Conservation (phyloP, 2,888 invertebrate genomes). For the Onchidella celtica region DNA sequence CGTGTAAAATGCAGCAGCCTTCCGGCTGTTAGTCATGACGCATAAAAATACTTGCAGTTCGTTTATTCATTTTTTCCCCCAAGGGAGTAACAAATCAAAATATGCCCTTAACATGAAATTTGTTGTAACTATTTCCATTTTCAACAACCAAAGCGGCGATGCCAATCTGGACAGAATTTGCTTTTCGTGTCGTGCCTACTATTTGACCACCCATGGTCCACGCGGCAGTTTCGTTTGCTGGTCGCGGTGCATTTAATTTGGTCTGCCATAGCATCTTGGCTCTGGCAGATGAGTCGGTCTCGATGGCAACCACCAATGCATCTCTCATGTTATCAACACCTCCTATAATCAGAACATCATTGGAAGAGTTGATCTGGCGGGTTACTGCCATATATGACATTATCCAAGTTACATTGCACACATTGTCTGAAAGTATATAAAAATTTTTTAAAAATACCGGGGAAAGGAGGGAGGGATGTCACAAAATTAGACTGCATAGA, state of each 20-base stretch:
- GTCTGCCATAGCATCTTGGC: conserved; percentile 9
- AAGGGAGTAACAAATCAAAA: neutral
- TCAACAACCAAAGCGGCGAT: conserved; percentile 15
- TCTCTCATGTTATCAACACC: neutral
- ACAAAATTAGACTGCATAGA: too few species aligned
- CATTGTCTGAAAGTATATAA: too few species aligned
- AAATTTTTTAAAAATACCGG: too few species aligned
- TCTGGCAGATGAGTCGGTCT: neutral
- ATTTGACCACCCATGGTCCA: conserved; percentile 21
- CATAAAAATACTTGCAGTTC: neutral
- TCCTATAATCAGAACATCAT: neutral
- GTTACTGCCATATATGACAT: conserved; percentile 20
- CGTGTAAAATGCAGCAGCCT: too few species aligned
- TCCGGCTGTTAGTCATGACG: too few species aligned
- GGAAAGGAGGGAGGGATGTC: too few species aligned
- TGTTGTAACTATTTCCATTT: neutral
- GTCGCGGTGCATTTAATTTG: neutral
- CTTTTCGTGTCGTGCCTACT: neutral
- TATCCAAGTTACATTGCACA: neutral
- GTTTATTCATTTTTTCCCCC: too few species aligned
- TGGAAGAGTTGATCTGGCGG: neutral
- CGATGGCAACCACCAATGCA: neutral
- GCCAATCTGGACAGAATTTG: neutral
- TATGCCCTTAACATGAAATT: neutral
- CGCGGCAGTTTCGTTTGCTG: neutral